Percentiles rank a stretch among this genome's conserved stretches.
phyloP scores from a whole-genome alignment of 2,888 invertebrate genomes.

The Drosophila villosipedis region DNA sequence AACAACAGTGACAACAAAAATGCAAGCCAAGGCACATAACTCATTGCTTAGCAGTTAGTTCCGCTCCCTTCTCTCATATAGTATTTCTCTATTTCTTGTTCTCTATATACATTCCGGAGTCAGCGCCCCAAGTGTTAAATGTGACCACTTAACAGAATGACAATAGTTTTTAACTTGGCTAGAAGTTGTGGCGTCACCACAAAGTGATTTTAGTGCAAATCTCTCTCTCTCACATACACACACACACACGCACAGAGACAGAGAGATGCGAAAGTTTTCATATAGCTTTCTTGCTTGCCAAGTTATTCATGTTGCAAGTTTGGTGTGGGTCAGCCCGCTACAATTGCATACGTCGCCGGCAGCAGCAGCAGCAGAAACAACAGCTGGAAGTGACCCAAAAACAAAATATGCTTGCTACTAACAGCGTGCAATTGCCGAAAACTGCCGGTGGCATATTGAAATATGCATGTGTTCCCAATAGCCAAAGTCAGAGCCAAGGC shows the following conservation, averaged over 20 bases:
- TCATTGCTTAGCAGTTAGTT: conserved; percentile 43
- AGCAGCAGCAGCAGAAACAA: conserved; percentile 62
- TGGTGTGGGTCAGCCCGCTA: conserved; percentile 47
- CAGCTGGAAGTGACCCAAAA: conserved; percentile 73
- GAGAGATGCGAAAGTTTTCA: conserved; percentile 55
- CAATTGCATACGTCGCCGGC: conserved; percentile 70
- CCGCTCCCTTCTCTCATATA: conserved; percentile 1
- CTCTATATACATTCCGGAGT: conserved; percentile 38
- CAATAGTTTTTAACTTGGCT: conserved; percentile 82
- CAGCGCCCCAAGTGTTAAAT: conserved; percentile 78
- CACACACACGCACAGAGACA: conserved; percentile 1
- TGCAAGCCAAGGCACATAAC: conserved; percentile 50
- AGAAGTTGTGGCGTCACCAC: conserved; percentile 82
- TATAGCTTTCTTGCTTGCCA: conserved; percentile 56
- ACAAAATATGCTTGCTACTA: conserved; percentile 77
- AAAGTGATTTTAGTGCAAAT: conserved; percentile 80
- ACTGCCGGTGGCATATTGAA: conserved; percentile 56
- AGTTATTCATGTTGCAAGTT: conserved; percentile 52
- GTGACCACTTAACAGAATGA: conserved; percentile 82
- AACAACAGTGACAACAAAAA: conserved; percentile 30
- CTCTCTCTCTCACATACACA: conserved; percentile 32
- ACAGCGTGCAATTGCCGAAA: conserved; percentile 49
- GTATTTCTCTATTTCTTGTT: conserved; percentile 8
- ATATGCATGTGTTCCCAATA: conserved; percentile 69
- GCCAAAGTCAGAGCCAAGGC: conserved; percentile 23